These are phyloP conservation scores for Prorops nasuta DNA, from an alignment of 1,140 invertebrate genomes.

Conservation along the genomic window DNA sequence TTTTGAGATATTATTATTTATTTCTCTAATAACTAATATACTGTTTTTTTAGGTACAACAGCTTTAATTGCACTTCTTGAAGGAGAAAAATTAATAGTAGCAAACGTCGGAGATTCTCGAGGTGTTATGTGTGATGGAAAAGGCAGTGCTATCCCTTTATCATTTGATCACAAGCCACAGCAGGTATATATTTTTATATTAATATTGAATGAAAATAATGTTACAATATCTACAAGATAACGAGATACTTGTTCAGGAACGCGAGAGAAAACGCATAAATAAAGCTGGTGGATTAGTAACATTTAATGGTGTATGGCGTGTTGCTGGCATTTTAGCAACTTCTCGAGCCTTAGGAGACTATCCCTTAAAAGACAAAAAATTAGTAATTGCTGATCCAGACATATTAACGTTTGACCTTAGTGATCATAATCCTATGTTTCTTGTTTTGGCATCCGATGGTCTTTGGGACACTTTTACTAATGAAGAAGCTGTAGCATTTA, in stretches of 20 bases:
- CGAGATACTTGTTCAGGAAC: constrained; percentile 60
- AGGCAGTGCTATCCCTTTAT: constrained; percentile 87
- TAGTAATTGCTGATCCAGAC: constrained; percentile 93
- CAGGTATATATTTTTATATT: constrained; percentile 62
- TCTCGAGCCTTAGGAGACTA: constrained; percentile 93
- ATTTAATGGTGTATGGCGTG: constrained; percentile 95
- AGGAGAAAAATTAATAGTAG: constrained; percentile 79
- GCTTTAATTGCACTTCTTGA: constrained; percentile 85
- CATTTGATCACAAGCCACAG: constrained; percentile 95
- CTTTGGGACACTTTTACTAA: constrained; percentile 95
- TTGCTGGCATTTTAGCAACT: constrained; percentile 93
- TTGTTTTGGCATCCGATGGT: constrained; percentile 92
- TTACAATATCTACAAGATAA: constrained; percentile 5
- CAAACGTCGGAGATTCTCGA: constrained; percentile 94
- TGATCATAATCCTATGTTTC: constrained; percentile 83
- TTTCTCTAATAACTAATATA: background rate
- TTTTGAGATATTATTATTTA: too few species aligned
- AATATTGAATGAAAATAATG: constrained; percentile 2
- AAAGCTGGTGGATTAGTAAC: constrained; percentile 91
- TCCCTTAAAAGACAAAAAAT: constrained; percentile 89
- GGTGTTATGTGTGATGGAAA: constrained; percentile 91
- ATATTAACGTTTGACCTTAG: constrained; percentile 89
- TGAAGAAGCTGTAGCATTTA: constrained; percentile 88
- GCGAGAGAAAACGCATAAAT: constrained; percentile 84
- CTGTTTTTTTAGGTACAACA: constrained; percentile 72